Base-by-base conservation (phyloP, 2,888 invertebrate species). In the Perithous albicinctus region DNA sequence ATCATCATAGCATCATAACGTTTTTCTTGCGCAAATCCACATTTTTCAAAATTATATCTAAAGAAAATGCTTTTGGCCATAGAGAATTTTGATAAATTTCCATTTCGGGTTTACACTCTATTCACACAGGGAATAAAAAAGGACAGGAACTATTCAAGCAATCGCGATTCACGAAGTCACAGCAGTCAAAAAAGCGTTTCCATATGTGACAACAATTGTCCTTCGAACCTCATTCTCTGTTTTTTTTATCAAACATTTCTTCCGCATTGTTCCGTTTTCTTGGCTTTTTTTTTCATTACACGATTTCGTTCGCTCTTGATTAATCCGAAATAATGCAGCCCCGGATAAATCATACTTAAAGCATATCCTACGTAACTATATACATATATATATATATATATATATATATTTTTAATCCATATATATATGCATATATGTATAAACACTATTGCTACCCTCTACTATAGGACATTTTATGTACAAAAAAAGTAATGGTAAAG, bases 381-480 rank as follows among this genome's bases (percentile, higher is more conserved):
- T 64, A 41, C 48, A 76, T 48, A 76, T 48, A 59, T 41, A 70
- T 63, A 61, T 41, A 80, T 73, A 80, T 76, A 63, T 38, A 41
- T 77, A 73, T 20, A 69, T 70, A 61, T 54, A 46, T 76, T 2
- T 41, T 2, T 41, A 1, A 10, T 7, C 2, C 54, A 69, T 51
- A 80, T 76, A 80, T 73, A 63, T 26, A 41, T 77, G 67, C 15
- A 73, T 70, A 12, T 66, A 51, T 77, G 20, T 78, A 46, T 82
- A 77, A 15, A 70, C 51, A 84, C 78, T 78, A 84, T 79, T 18
- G 64, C 86, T 84, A 85, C 81, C 46, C 82, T 84, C 87, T 87
- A 87, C 87, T 51, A 85, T 84, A 85, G 82, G 84, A 84, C 80
- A 78, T 76, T 84, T 84, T 81, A 85, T 82, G 84, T 86, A 86